Base-by-base conservation (phyloP, 2,113 vertebrate genomes). In the Albula glossodonta region DNA sequence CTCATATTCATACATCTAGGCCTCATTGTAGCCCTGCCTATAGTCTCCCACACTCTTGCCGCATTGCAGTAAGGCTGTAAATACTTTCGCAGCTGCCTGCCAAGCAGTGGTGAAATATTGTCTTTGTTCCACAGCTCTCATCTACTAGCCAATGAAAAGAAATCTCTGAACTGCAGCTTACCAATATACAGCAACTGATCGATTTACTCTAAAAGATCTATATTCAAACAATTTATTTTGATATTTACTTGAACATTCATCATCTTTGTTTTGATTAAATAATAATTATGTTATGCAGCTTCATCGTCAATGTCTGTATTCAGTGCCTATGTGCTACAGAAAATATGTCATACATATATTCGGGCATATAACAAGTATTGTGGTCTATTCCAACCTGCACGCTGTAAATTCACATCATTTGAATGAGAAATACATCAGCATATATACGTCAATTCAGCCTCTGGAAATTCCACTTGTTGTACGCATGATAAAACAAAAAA, bases 61-160 rank as follows among this genome's bases (percentile, higher is more conserved):
- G 98, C 98, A 98, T 95, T 99, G 97, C 98, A 97, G 97, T 95
- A 93, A 96, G 95, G 97, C 95, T 95, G 97, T 99, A 99, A 99
- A 99, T 98, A 98, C 97, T 98, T 98, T 97, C 96, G 96, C 98
- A 98, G 97, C 97, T 98, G 98, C 97, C 97, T 98, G 98, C 97
- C 98, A 98, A 96, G 91, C 92, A 88, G 85, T 95, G 92, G 96
- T 99, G 97, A 99, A 99, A 99, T 99, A 99, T 97, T 97, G 97
- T 97, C 98, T 99, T 99, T 99, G 98, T 99, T 97, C 95, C 87
- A 86, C 92, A 91, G 90, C 89, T 89, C 93, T 87, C 92, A 86
- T 91, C 92, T 93, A 90, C 88, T 92, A 88, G 86, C 92, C 86
- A 91, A 91, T 89, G 90, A 91, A 91, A 90, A 85, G 90, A 87